These are phyloP conservation scores for Brevimyrus niger DNA, from an alignment of 2,113 vertebrate species.

Conservation along the genomic window DNA sequence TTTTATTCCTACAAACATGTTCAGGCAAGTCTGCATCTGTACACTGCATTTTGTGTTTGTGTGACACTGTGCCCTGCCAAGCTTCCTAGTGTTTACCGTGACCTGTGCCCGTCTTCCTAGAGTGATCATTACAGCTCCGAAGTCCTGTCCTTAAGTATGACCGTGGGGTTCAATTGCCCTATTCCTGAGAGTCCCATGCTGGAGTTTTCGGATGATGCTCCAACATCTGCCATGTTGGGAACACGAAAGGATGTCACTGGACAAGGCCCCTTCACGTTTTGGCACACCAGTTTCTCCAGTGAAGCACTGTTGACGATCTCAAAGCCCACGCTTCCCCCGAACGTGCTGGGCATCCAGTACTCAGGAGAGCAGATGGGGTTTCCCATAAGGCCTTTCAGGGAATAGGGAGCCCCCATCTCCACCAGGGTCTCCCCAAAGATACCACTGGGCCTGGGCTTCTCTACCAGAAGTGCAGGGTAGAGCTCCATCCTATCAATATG, in stretches of 20 bases:
- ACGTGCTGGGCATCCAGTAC: conserved; percentile 98
- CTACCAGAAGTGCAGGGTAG: conserved; percentile 83
- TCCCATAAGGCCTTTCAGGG: conserved; percentile 93
- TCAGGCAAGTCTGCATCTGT: not conserved
- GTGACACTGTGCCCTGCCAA: not conserved
- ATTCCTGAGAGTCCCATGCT: conserved; percentile 64
- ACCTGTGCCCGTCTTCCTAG: not conserved
- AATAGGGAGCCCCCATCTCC: conserved; percentile 88
- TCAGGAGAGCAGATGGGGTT: conserved; percentile 92
- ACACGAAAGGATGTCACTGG: conserved; percentile 76
- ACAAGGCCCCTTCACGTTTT: conserved; percentile 77
- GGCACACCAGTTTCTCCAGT: conserved; percentile 83
- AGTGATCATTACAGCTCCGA: conserved; percentile 66
- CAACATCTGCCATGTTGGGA: conserved; percentile 59
- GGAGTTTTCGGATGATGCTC: conserved; percentile 66
- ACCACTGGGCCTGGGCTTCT: conserved; percentile 75
- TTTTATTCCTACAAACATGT: not conserved
- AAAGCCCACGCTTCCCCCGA: conserved; percentile 85
- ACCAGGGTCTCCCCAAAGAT: conserved; percentile 98
- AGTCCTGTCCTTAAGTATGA: conserved; percentile 79
- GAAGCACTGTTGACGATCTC: conserved; percentile 88
- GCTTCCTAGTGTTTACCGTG: not conserved
- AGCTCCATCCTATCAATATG: conserved; percentile 89
- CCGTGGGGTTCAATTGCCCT: conserved; percentile 75
- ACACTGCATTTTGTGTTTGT: not conserved